phyloP scores from a whole-genome alignment of 2,113 vertebrate genomes.

The Thamnaconus septentrionalis region DNA sequence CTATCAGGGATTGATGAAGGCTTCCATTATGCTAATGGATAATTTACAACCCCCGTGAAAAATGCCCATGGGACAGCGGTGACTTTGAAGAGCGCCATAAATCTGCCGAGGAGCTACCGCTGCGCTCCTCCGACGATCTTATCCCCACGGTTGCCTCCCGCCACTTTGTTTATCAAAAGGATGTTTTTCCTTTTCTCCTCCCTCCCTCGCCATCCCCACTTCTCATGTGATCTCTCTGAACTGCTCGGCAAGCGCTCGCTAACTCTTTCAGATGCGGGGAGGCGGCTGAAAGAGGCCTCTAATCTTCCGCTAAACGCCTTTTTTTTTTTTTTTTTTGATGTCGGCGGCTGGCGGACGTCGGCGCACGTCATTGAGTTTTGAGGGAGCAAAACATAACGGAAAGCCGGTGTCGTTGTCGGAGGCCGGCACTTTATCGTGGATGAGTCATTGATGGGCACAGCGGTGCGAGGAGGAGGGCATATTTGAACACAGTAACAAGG shows the following conservation, averaged over 20 bases:
- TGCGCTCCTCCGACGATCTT: slow-evolving; percentile 2
- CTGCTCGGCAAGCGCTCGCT: neutral
- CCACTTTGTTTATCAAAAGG: slow-evolving; percentile 1
- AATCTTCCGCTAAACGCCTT: neutral
- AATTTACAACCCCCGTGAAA: slow-evolving; percentile 46
- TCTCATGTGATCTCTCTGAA: neutral
- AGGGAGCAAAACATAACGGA: neutral
- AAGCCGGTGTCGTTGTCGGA: too few relatives aligned
- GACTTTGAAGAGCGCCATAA: slow-evolving; percentile 41
- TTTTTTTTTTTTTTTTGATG: slow-evolving; percentile 1
- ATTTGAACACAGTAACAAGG: too few relatives aligned
- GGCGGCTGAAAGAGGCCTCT: neutral
- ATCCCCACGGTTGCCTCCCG: too few relatives aligned
- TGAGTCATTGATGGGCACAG: too few relatives aligned
- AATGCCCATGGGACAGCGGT: slow-evolving; percentile 27
- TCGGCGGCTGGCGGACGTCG: neutral
- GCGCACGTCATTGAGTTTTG: neutral
- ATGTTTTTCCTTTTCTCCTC: neutral
- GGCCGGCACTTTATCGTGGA: too few relatives aligned
- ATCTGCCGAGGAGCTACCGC: slow-evolving; percentile 11
- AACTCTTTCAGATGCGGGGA: neutral
- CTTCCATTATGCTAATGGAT: slow-evolving; percentile 47
- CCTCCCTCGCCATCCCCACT: neutral
- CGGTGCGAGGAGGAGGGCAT: too few relatives aligned
- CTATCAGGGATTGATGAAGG: slow-evolving; percentile 8